Percentiles rank a stretch among this genome's conserved stretches.
phyloP scores from a whole-genome alignment of 2,113 vertebrate species.

The Riparia riparia region DNA sequence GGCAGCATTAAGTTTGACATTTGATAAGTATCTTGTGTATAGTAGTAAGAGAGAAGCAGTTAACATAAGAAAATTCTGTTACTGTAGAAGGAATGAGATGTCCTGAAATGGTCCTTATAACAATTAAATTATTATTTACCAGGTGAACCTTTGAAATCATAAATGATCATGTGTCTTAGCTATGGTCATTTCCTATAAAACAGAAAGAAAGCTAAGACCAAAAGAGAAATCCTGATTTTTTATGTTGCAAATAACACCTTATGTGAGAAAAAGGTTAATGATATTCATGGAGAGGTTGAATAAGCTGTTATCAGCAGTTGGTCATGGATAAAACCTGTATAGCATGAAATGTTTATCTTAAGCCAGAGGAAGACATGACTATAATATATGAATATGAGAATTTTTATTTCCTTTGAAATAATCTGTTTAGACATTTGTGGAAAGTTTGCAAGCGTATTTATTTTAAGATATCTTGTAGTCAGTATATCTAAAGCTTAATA shows the following conservation, averaged over 20 bases:
- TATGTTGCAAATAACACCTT: neutral
- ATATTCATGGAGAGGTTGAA: neutral
- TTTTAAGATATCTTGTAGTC: neutral
- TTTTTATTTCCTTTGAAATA: neutral
- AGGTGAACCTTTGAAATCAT: neutral
- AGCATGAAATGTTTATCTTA: neutral
- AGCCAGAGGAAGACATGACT: neutral
- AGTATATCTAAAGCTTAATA: neutral
- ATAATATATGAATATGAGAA: neutral
- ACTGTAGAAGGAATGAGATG: neutral
- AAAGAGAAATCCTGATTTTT: neutral
- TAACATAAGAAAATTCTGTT: neutral
- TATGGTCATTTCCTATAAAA: neutral
- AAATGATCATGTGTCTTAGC: neutral
- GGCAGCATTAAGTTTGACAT: neutral
- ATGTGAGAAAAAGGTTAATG: neutral
- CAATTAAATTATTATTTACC: neutral
- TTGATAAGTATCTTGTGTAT: slow-evolving; percentile 1
- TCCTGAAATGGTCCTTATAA: neutral
- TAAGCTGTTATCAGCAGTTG: neutral
- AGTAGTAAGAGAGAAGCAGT: neutral
- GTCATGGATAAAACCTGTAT: neutral
- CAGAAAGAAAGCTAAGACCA: neutral
- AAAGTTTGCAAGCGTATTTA: neutral
- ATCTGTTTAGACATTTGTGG: neutral